Evolutionary conservation across 92 coral and sea anemone genomes (phyloP), one percentile per base, ranked within the genome.

Genomic region (Siderastrea siderea): DNA sequence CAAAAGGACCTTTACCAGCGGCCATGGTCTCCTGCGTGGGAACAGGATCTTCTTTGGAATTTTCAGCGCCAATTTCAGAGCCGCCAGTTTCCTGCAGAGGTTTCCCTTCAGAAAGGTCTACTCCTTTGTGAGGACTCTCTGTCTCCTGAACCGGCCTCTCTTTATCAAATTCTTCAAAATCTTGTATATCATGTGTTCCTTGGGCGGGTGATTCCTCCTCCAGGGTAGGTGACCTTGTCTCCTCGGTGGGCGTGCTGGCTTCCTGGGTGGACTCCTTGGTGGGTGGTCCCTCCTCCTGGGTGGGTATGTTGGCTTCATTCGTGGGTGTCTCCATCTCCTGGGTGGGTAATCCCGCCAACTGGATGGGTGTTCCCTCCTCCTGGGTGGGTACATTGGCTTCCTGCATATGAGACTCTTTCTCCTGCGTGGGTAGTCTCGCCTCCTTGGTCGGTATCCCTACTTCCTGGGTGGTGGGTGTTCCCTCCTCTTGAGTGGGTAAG

Each of bases 101-200:
- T 47, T 47, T 62, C 55, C 19, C 55, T 10, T n/a, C 79, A 1
- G 47, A 7, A 19, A 58, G 12, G 2, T 75, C 79, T 75, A 54
- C n/a, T 16, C 50, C 51, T 9, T 13, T 44, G 15, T 17, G 43
- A 4, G 10, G 73, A 26, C 26, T 79, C 60, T 7, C 19, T 12
- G 84, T 15, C 51, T 65, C 84, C 67, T 66, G 74, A 1, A 53
- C 51, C 19, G 64, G 77, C 4, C 48, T 81, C 9, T 70, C 77
- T 57, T 57, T 69, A 45, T 9, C 0, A 15, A 11, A 14, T 12
- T 57, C 77, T 49, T 5, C 14, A 55, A 77, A 17, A 55, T 71
- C 46, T 15, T 55, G 7, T 4, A 16, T 9, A 0, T 55, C 45
- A 38, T 66, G 51, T 46, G 77, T 54, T 45, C 15, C 86, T 6